A percentile compares a stretch with the other conserved stretches of the same genome.
These are phyloP conservation scores for Chaenogobius annularis DNA, from an alignment of 2,113 vertebrate genomes.

Conservation along the genomic window DNA sequence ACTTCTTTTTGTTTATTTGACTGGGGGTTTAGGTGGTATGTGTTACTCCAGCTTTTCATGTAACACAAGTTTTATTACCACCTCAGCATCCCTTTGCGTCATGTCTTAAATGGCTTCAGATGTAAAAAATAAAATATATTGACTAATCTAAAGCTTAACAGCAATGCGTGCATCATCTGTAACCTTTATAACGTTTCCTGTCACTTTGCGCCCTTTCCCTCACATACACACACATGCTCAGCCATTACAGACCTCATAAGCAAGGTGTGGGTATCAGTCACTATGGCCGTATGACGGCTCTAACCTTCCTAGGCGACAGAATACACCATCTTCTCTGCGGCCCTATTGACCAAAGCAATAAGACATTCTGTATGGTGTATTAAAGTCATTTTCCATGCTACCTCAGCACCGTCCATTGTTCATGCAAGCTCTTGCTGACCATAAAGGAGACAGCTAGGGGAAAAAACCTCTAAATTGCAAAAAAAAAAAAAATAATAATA, in stretches of 20 bases:
- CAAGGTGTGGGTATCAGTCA: constrained; percentile 91
- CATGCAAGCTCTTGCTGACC: constrained; percentile 98
- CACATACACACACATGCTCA: constrained; percentile 41
- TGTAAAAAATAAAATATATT: constrained; percentile 81
- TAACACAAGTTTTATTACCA: constrained; percentile 80
- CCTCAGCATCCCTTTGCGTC: constrained; percentile 79
- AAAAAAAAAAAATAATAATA: too few species aligned
- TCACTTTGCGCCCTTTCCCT: constrained; percentile 73
- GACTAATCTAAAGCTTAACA: constrained; percentile 87
- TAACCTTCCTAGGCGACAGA: constrained; percentile 98
- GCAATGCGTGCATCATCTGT: constrained; percentile 90
- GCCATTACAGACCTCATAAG: constrained; percentile 97
- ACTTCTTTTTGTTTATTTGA: constrained; percentile 53
- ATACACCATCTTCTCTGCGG: constrained; percentile 93
- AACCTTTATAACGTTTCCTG: constrained; percentile 97
- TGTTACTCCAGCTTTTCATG: constrained; percentile 57
- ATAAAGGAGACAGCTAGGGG: constrained; percentile 65
- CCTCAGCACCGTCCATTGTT: constrained; percentile 99
- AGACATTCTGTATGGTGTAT: constrained; percentile 99
- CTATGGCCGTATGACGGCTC: constrained; percentile 90
- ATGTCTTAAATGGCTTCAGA: constrained; percentile 82
- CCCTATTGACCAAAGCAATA: constrained; percentile 99
- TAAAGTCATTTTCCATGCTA: constrained; percentile 99
- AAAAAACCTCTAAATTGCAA: too few species aligned
- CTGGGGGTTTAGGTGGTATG: constrained; percentile 51